phyloP scores from a whole-genome alignment of 64 coral and sea anemone species.

The Astreopora myriophthalma region DNA sequence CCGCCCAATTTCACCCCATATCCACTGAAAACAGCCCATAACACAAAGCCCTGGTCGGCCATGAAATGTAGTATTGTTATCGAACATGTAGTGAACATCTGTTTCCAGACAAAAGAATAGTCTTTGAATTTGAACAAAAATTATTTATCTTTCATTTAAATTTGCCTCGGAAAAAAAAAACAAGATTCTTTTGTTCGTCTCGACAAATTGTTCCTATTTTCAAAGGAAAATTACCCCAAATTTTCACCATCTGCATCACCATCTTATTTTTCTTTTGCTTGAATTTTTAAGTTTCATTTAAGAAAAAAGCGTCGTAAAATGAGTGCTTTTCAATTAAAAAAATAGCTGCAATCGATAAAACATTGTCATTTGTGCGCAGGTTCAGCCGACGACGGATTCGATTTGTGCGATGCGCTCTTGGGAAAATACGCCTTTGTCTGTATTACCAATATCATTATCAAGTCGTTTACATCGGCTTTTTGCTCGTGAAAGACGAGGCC shows the following conservation, averaged over 20 bases:
- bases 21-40: background rate
- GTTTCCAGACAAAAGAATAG: slow-evolving; percentile 18
- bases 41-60: background rate
- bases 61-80: slow-evolving; percentile 13
- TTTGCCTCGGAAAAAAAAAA: background rate
- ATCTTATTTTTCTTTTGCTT: background rate
- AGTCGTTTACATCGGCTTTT: background rate
- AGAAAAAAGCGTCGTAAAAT: background rate
- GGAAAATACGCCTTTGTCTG: slow-evolving; percentile 16
- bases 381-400: background rate
- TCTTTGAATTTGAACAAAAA: slow-evolving; percentile 24
- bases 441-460: slow-evolving; percentile 39
- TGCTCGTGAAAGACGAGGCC: background rate
- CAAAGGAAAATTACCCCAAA: background rate
- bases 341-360: slow-evolving; percentile 23
- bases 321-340: background rate
- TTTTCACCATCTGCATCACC: background rate
- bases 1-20: background rate
- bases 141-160: slow-evolving; percentile 50
- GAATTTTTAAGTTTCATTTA: background rate
- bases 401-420: background rate
- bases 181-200: background rate
- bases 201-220: background rate
- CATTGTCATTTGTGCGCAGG: background rate
- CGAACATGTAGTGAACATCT: slow-evolving; percentile 26